Percentiles rank a stretch among this genome's conserved stretches.
Evolutionary conservation across 2,888 invertebrate species (phyloP).

Genomic region (Phortica magna): DNA sequence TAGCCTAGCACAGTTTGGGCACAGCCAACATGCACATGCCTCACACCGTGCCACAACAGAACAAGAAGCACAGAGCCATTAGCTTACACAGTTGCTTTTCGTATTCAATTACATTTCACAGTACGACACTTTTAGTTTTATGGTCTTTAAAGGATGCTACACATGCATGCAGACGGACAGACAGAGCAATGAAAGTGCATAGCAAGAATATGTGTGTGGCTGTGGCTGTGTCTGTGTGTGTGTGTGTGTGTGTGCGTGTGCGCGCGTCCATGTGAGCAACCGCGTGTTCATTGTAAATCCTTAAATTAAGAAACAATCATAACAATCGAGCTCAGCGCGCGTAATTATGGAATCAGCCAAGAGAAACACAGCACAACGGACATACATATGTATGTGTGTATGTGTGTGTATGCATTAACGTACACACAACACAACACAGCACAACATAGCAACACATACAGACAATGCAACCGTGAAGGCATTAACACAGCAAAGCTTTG

Average conservation of each 20-base stretch:
- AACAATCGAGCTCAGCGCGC: conserved; percentile 66
- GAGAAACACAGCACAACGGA: conserved; percentile 6
- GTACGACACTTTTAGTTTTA: conserved; percentile 24
- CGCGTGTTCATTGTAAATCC: conserved; percentile 52
- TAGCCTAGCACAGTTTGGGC: neutral
- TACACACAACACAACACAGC: neutral
- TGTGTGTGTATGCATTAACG: too few relatives aligned
- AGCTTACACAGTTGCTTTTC: neutral
- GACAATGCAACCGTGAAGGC: conserved; percentile 4
- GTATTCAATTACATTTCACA: conserved; percentile 15
- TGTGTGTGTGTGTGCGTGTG: neutral
- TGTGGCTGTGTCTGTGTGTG: neutral
- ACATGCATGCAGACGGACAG: neutral
- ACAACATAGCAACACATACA: neutral
- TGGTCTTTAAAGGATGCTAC: conserved; percentile 12
- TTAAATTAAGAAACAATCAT: conserved; percentile 73
- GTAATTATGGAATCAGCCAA: conserved; percentile 61
- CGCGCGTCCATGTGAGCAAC: conserved; percentile 33
- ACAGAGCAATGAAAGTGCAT: neutral
- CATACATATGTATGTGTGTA: too few relatives aligned
- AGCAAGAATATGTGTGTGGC: neutral
- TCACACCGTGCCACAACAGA: neutral
- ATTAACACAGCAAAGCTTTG: neutral
- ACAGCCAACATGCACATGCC: neutral
- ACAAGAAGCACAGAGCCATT: neutral